Evolutionary conservation across 2,797 vertebrate genomes (phyloP), one percentile per base, ranked within the genome.

Genomic region (Lacerta agilis): DNA sequence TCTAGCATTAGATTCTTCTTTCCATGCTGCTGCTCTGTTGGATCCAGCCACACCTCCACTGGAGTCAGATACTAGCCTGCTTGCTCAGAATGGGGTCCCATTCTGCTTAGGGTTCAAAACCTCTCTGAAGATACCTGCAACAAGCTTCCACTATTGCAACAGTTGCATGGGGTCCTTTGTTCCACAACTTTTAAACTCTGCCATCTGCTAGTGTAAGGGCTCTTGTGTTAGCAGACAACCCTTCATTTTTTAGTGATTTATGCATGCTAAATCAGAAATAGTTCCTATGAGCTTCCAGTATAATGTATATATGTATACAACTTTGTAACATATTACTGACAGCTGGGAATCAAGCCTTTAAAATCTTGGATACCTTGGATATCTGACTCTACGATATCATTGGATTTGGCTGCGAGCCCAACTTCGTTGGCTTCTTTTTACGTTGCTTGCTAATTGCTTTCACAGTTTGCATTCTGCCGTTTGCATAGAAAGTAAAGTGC

Each of bases 361-460:
- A 8, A 83, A 20, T 38, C 69, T 36, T 38, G 49, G 45, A 4
- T n/a, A 36, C 33, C 25, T 77, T 58, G 49, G n/a, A 72, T 33
- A 33, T 33, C 17, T n/a, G n/a, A 33, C 29, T 58, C 43, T 84
- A 81, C 25, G 61, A 73, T 41, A 36, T 87, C 69, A 77, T 58
- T 73, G 75, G 41, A 55, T 76, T 84, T 87, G 64, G 25, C 71
- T 71, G 69, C 43, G 76, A 89, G 66, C 72, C 76, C 67, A 33
- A 9, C 5, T 75, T 76, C 10, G 10, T 87, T 86, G 86, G 76
- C 79, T 90, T 91, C 43, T 55, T 88, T 66, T 83, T 84, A 61
- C 81, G 55, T 79, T 83, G 8, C 77, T 89, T 82, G 33, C 86
- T 92, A 87, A 93, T 90, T 92, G 90, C 80, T 77, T 67, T 77